Evolutionary conservation across 2,797 vertebrate species (phyloP).

Genomic region (Melanotaenia boesemani): DNA sequence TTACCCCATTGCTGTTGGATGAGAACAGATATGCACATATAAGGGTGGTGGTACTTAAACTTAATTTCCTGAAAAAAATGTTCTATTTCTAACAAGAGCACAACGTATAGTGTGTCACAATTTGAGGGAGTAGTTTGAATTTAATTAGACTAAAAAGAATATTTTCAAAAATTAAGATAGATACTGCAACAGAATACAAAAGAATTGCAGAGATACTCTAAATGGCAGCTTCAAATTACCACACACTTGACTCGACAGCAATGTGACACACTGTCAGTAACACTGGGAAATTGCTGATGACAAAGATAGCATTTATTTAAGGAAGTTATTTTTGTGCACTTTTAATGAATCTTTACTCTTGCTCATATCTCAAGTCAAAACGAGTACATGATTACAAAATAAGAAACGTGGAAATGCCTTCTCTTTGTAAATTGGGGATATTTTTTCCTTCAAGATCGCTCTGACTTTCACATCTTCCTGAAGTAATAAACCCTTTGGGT

Average conservation of each 20-base stretch:
- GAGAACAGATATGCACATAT: constrained; percentile 1
- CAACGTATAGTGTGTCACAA: not conserved
- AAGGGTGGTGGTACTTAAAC: not conserved
- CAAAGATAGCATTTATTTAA: not conserved
- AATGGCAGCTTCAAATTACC: not conserved
- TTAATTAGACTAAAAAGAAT: not conserved
- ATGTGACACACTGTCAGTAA: not conserved
- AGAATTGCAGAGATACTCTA: not conserved
- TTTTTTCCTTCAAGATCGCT: not conserved
- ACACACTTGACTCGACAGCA: not conserved
- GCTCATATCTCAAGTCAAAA: constrained; percentile 1
- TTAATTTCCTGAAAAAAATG: not conserved
- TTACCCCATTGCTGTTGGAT: constrained; percentile 90
- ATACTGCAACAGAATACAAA: constrained; percentile 1
- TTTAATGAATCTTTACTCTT: not conserved
- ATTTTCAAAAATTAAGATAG: not conserved
- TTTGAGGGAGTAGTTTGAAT: not conserved
- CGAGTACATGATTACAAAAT: not conserved
- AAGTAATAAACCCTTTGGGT: constrained; percentile 22
- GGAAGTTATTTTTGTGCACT: not conserved
- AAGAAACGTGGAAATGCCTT: not conserved
- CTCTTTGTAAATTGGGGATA: not conserved
- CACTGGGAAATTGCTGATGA: not conserved
- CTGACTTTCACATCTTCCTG: not conserved
- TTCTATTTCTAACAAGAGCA: not conserved